Percentiles rank a stretch among this genome's conserved stretches.
Conservation (phyloP, 2,797 vertebrate species). For the Sciurus carolinensis region DNA sequence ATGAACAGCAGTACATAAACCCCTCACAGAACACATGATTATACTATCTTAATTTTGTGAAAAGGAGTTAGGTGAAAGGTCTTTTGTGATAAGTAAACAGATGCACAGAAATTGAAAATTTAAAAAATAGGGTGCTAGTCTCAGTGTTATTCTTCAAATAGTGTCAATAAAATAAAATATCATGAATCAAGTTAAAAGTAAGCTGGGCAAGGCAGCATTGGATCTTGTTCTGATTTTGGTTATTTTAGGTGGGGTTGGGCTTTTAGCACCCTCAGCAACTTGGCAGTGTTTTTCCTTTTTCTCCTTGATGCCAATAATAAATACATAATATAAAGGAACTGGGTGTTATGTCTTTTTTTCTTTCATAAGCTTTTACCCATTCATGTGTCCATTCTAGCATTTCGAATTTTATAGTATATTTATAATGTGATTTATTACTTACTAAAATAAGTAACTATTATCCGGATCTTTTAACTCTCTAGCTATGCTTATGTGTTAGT, state of each 20-base stretch:
- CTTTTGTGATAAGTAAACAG: neutral
- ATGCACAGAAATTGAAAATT: neutral
- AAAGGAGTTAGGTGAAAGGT: neutral
- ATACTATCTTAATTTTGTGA: neutral
- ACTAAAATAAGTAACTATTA: neutral
- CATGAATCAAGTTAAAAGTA: neutral
- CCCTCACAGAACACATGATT: neutral
- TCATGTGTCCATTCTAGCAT: neutral
- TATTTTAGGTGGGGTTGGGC: neutral
- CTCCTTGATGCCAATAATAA: neutral
- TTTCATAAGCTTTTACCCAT: neutral
- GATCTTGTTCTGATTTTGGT: neutral
- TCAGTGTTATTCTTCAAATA: neutral
- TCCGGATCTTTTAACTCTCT: neutral
- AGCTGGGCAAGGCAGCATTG: neutral
- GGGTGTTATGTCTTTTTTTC: neutral
- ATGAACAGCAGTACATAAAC: neutral
- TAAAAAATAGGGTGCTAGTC: neutral
- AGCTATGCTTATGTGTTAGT: neutral
- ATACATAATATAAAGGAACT: neutral
- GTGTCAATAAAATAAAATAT: neutral
- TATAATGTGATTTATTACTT: neutral
- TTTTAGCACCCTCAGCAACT: neutral
- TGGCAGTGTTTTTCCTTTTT: neutral
- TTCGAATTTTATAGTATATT: neutral